phyloP scores from a whole-genome alignment of 2,888 invertebrate species.

The Calliopum simillimum region DNA sequence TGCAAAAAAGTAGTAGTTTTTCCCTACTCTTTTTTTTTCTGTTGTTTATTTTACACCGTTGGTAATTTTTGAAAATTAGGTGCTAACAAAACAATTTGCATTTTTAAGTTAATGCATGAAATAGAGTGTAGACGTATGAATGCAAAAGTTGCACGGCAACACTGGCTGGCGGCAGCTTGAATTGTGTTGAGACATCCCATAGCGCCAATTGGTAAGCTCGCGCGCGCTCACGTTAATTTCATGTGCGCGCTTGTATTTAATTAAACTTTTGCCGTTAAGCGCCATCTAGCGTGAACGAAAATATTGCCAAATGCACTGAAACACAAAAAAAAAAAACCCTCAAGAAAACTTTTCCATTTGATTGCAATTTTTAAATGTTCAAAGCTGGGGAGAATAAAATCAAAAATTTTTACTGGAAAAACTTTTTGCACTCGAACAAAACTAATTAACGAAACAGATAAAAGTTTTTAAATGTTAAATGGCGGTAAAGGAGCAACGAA shows the following conservation, averaged over 20 bases:
- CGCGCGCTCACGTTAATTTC: conserved; percentile 46
- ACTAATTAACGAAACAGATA: conserved; percentile 64
- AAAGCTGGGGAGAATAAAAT: conserved; percentile 49
- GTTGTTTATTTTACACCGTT: conserved; percentile 12
- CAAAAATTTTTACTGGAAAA: conserved; percentile 56
- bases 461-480: conserved; percentile 50
- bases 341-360: conserved; percentile 52
- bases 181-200: conserved; percentile 26
- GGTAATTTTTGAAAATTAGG: conserved; percentile 55
- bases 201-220: conserved; percentile 28
- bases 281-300: conserved; percentile 35
- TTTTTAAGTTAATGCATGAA: conserved; percentile 59
- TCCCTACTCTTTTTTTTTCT: conserved; percentile 14
- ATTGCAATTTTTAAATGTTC: conserved; percentile 54
- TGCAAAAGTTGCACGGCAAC: too few relatives aligned
- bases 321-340: conserved; percentile 43
- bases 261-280: conserved; percentile 65
- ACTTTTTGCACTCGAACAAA: conserved; percentile 50
- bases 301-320: conserved; percentile 16
- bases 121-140: conserved; percentile 2
- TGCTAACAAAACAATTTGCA: conserved; percentile 67
- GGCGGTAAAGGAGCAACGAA: conserved; percentile 16
- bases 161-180: conserved; percentile 17
- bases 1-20: conserved; percentile 30
- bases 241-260: conserved; percentile 55